Conservation (phyloP, 2,113 vertebrate genomes). For the Paratilapia polleni region DNA sequence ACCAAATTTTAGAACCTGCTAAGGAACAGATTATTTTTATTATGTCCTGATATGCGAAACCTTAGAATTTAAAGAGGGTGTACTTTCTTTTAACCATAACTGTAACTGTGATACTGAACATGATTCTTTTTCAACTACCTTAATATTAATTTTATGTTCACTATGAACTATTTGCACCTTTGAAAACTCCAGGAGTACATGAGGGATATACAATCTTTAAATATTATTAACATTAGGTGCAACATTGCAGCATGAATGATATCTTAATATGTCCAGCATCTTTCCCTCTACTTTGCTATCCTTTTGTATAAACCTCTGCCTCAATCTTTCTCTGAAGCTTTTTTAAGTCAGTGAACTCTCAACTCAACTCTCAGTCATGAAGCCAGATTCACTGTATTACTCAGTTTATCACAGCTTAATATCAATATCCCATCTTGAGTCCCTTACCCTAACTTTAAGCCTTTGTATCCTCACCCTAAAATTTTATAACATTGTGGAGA, state of each 20-base stretch:
- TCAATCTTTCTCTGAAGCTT: not conserved
- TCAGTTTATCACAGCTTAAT: not conserved
- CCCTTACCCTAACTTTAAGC: accelerated
- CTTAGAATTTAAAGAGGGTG: not conserved
- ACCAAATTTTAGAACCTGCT: too few species aligned
- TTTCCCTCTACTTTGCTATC: not conserved
- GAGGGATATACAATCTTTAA: not conserved
- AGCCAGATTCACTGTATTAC: not conserved
- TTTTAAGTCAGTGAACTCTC: not conserved
- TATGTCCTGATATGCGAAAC: not conserved
- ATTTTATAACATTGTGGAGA: not conserved
- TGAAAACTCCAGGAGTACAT: not conserved
- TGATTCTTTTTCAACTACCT: not conserved
- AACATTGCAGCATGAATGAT: not conserved
- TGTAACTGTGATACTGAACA: not conserved
- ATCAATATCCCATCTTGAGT: not conserved
- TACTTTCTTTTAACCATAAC: not conserved
- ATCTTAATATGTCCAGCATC: not conserved
- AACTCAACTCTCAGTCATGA: not conserved
- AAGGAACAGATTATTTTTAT: too few species aligned
- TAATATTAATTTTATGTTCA: not conserved
- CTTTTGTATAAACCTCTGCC: not conserved
- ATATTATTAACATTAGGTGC: not conserved
- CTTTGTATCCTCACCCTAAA: not conserved
- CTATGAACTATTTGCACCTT: not conserved